Base-by-base conservation (phyloP, 2,888 invertebrate genomes). In the Aphodius sticticus region DNA sequence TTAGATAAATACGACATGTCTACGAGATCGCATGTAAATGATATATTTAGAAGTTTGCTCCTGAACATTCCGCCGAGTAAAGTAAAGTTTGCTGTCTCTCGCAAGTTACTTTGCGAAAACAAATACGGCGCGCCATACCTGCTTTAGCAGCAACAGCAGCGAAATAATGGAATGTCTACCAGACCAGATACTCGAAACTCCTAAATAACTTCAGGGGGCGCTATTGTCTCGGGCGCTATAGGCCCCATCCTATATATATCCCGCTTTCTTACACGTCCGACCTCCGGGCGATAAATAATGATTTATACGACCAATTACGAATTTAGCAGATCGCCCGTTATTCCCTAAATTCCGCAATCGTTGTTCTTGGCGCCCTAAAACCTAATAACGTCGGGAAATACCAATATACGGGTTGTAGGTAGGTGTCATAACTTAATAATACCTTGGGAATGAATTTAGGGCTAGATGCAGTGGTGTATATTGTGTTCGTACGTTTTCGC, bases 1-100 rank as follows among this genome's bases (percentile, higher is more conserved):
- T 53, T 53, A 53, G 53, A 53, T 53, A 53, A 53, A 53, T 53
- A 53, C 53, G 53, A 53, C 53, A 12, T 53, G 53, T 53, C 53
- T 53, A 53, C 53, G 53, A 53, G 53, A 53, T 53, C 53, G 53
- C 53, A 53, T 53, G 53, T 53, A 53, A 53, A 53, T 53, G 53
- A 53, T 53, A 53, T 53, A 53, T 53, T 53, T 53, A 53, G 53
- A 53, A 53, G 53, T 53, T 53, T 53, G 7, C 53, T 7, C 53
- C 53, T 5, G 9, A 12, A 53, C 53, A 53, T 53, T 53, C 53
- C 53, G 53, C 53, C 53, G 53, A 53, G 53, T 53, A 12, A 53
- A 53, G 53, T 53, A 53, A 53, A 53, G 9, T 53, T 53, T 12
- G 53, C 53, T 12, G 53, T 53, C 53, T 53, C 53, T 12, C 0